A percentile compares a stretch with the other conserved stretches of the same genome.
Evolutionary conservation across 2,888 invertebrate species (phyloP).

Genomic region (Ormyrus rosae): DNA sequence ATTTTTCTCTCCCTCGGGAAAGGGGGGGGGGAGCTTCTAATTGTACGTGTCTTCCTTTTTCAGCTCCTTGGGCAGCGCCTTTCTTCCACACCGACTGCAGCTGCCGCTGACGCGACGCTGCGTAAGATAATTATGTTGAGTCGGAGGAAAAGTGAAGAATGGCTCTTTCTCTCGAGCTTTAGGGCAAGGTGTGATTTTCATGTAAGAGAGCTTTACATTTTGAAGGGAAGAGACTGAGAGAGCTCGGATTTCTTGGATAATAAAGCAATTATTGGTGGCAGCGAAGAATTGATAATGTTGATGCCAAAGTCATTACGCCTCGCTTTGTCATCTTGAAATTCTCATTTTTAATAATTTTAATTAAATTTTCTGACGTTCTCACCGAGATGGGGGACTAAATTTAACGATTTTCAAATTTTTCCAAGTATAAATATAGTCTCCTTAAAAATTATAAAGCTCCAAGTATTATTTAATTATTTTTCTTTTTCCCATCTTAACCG

Average conservation of each 20-base stretch:
- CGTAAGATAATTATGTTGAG: slow-evolving; percentile 8
- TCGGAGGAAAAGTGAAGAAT: background rate
- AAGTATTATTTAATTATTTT: too few species aligned
- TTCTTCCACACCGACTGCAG: background rate
- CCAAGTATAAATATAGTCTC: too few species aligned
- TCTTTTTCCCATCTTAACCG: too few species aligned
- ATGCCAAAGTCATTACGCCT: too few species aligned
- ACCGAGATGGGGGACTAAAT: too few species aligned
- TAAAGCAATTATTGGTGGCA: slow-evolving; percentile 23
- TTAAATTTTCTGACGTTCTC: too few species aligned
- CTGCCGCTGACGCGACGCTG: background rate
- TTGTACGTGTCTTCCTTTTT: slow-evolving; percentile 12
- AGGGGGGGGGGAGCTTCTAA: background rate
- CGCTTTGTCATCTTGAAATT: too few species aligned
- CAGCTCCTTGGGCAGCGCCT: background rate
- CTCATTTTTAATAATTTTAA: too few species aligned
- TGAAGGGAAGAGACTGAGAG: background rate
- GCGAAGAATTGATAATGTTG: background rate
- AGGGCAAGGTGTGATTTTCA: background rate
- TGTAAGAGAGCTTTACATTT: slow-evolving; percentile 20
- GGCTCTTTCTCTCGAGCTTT: slow-evolving; percentile 5
- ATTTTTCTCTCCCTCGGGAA: slow-evolving; percentile 20
- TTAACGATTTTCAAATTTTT: too few species aligned
- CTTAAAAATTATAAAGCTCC: too few species aligned
- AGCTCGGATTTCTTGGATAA: slow-evolving; percentile 12